phyloP scores from a whole-genome alignment of 2,888 invertebrate species.

The Drosophila austrosaltans region DNA sequence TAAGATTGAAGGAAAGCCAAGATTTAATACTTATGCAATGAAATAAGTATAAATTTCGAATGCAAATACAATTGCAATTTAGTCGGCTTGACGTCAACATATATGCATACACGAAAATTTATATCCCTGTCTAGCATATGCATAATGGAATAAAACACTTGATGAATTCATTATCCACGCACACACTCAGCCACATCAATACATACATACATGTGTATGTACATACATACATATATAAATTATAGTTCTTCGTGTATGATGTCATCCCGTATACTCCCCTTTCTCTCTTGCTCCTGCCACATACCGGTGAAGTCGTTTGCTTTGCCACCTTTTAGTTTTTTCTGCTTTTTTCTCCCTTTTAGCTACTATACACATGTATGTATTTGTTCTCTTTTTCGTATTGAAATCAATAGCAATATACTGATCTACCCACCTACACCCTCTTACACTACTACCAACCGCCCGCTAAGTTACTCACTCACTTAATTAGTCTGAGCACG shows the following conservation, averaged over 20 bases:
- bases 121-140: neutral
- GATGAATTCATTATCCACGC: slow-evolving; percentile 35
- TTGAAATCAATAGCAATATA: slow-evolving; percentile 43
- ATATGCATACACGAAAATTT: too few species aligned
- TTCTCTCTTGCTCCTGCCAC: slow-evolving; percentile 3
- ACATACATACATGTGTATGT: neutral
- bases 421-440: slow-evolving; percentile 1
- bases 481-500: slow-evolving; percentile 26
- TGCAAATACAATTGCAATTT: neutral
- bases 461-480: slow-evolving; percentile 9
- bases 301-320: slow-evolving; percentile 53
- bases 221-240: neutral
- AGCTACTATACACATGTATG: neutral
- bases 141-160: slow-evolving; percentile 31
- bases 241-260: slow-evolving; percentile 32
- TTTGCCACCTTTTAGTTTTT: slow-evolving; percentile 42
- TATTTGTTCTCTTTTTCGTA: slow-evolving; percentile 44
- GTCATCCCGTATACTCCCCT: slow-evolving; percentile 28
- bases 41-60: slow-evolving; percentile 1
- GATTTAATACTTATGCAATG: slow-evolving; percentile 8
- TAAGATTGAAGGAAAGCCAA: neutral
- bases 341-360: neutral
- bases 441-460: neutral
- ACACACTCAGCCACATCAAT: slow-evolving; percentile 8
- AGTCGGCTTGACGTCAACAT: too few species aligned